phyloP scores from a whole-genome alignment of 2,888 invertebrate genomes.

The Octonoba sinensis region DNA sequence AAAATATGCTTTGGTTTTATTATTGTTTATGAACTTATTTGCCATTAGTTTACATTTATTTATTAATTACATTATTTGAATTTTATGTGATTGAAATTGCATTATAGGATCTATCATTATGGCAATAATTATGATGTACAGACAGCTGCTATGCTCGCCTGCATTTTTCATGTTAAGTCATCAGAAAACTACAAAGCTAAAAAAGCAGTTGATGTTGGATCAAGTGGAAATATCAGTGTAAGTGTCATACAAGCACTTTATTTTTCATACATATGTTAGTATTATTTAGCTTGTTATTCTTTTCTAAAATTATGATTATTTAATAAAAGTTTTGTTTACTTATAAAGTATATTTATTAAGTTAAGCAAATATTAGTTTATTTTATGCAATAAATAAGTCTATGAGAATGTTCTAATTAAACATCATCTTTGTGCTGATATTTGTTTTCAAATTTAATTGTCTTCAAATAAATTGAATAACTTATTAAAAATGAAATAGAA shows the following conservation, averaged over 20 bases:
- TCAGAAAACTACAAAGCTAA: conserved; percentile 68
- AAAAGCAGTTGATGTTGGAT: conserved; percentile 72
- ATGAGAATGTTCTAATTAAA: too few species aligned
- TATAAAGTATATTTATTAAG: too few species aligned
- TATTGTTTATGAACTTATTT: not conserved
- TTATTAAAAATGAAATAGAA: too few species aligned
- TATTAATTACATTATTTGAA: not conserved
- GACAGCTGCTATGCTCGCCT: conserved; percentile 93
- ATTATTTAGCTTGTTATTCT: not conserved
- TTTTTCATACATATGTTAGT: not conserved
- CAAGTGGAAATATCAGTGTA: conserved; percentile 73
- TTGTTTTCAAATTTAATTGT: too few species aligned
- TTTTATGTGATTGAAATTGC: not conserved
- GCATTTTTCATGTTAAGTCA: conserved; percentile 79
- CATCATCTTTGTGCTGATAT: too few species aligned
- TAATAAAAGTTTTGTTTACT: too few species aligned
- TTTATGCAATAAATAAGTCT: too few species aligned
- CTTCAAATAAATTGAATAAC: too few species aligned
- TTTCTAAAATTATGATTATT: not conserved
- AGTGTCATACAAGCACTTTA: not conserved
- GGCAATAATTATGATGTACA: conserved; percentile 83
- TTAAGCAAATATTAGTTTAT: too few species aligned
- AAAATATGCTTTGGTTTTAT: too few species aligned
- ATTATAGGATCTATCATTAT: conserved; percentile 72
- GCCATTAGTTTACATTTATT: not conserved